Base-by-base conservation (phyloP, 2,113 vertebrate species). In the Xenopus borealis region DNA sequence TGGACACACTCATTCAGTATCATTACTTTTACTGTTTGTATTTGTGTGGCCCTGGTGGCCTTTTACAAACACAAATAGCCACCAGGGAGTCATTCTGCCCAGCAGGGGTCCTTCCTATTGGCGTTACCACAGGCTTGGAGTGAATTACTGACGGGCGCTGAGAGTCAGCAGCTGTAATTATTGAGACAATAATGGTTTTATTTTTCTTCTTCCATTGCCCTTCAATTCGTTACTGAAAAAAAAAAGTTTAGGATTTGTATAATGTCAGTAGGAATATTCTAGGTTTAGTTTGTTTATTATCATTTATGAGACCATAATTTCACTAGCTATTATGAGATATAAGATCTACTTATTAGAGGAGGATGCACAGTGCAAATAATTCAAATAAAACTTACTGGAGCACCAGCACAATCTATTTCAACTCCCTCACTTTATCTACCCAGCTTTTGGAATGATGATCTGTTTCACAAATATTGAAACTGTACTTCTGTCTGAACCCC, bases 151-250 rank as follows among this genome's bases (percentile, higher is more conserved):
- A 62, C 13, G 62, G 52, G n/a, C 45, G 50, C 40, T 45, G 30
- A 57, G 30, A 58, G 62, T 44, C 62, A 57, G 71, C 71, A 66
- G 71, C 63, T 72, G 62, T 44, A 57, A 73, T 73, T 73, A 73
- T 65, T 66, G 50, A 73, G 47, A 73, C 62, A 46, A 57, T 69
- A 30, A 69, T 69, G 18, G 40, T 57, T 64, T 63, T 33, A 12
- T 62, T 33, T 10, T 23, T 33, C 14, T 40, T 63, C 23, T 72
- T 57, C 47, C 30, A 55, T 23, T 46, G 62, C 46, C 62, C 30
- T 10, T 47, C 33, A 73, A 27, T 62, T 53, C 64, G 30, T 23
- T 58, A 66, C 33, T n/a, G n/a, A 55, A 40, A 57, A 50, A 44
- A 20, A 46, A 7, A 20, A 58, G 17, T 16, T 7, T 16, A 10